Evolutionary conservation across 2,113 vertebrate species (phyloP), one percentile per base, ranked within the genome.

Genomic region (Melospiza melodia): DNA sequence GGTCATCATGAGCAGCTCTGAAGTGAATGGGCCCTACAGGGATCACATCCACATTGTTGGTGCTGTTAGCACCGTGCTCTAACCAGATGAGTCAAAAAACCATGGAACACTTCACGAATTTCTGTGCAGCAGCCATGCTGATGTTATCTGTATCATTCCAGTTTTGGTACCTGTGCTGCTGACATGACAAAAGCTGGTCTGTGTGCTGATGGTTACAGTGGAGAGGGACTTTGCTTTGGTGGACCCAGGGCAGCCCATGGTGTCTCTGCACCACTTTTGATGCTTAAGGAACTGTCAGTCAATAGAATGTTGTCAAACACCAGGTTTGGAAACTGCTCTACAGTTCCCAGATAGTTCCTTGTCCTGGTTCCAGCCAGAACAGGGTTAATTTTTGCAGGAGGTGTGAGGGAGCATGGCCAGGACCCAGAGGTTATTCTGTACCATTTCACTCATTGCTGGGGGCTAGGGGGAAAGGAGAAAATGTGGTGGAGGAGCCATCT

Each of bases 81-180:
- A 33, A 67, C 31, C 33, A 67, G 37, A 28, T 67, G 44, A 59
- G 23, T 9, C 8, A 39, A 46, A 46, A 37, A 77, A 24, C 10
- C 2, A n/a, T 13, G 39, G 23, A 69, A 28, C 12, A 9, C 15
- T 33, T 27, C 28, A 54, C 0, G 0, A n/a, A 24, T 54, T n/a
- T 87, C 46, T 78, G 46, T 61, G 63, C 65, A 62, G 84, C 30
- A 27, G 12, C 28, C 8, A 9, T 11, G 12, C 55, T 62, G 39
- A 39, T 24, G 19, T 28, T 37, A 27, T 28, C 48, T 69, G 33
- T 19, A 7, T 24, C 0, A 0, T 62, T 78, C 39, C n/a, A 46
- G 5, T 24, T 78, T 62, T 54, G 28, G 48, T 39, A 11, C 15
- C 8, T n/a, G 63, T 61, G 63, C 63, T 78, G 73, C 63, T 68